Percentiles rank a stretch among this genome's conserved stretches.
These are phyloP conservation scores for Drosophila gaucha DNA, from an alignment of 2,888 invertebrate species.

Conservation along the genomic window DNA sequence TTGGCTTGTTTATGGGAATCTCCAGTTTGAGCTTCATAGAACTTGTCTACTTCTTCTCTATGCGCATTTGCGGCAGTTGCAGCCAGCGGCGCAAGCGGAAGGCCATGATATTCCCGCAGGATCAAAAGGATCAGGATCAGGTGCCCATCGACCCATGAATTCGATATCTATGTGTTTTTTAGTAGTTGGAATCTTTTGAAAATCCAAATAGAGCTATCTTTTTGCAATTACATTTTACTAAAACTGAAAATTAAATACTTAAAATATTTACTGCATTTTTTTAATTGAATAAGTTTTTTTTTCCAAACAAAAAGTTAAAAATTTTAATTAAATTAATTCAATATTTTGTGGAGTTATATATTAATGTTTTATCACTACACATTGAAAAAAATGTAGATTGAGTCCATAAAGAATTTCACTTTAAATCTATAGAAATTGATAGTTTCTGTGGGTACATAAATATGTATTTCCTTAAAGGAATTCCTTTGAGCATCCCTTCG, in stretches of 20 bases:
- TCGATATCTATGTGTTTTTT: neutral
- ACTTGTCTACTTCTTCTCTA: conserved; percentile 86
- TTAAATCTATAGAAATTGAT: too few species aligned
- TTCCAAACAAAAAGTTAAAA: too few species aligned
- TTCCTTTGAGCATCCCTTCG: neutral
- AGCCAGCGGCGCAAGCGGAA: conserved; percentile 71
- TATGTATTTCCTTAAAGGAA: neutral
- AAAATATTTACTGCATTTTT: too few species aligned
- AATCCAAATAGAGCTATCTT: neutral
- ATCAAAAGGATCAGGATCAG: conserved; percentile 31
- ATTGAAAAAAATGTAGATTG: too few species aligned
- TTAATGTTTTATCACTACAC: too few species aligned
- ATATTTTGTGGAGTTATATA: too few species aligned
- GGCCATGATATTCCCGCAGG: conserved; percentile 14
- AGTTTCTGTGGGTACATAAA: too few species aligned
- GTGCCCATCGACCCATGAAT: conserved; percentile 29
- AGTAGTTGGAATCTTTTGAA: neutral
- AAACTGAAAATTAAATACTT: neutral
- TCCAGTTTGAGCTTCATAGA: conserved; percentile 85
- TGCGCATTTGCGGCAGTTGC: conserved; percentile 82
- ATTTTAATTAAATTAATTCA: too few species aligned
- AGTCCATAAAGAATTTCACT: too few species aligned
- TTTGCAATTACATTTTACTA: neutral
- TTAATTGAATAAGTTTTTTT: too few species aligned
- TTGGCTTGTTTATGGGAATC: conserved; percentile 85